Evolutionary conservation across 2,113 vertebrate genomes (phyloP).

Genomic region (Sapajus apella): DNA sequence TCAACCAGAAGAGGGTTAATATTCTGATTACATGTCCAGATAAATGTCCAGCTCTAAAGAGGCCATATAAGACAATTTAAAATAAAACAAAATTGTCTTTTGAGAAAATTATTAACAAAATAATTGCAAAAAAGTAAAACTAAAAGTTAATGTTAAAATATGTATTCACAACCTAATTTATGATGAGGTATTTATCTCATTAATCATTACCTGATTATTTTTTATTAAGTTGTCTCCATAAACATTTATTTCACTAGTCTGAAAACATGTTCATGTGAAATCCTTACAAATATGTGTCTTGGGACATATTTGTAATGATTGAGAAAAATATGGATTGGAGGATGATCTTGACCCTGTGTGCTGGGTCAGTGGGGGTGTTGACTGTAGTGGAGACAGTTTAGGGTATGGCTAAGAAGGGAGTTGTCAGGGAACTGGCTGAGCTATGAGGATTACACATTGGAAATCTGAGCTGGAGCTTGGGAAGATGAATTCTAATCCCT

Average conservation of each 20-base stretch:
- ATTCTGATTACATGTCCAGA: not conserved
- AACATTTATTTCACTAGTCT: not conserved
- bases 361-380: not conserved
- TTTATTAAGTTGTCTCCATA: not conserved
- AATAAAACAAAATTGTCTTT: not conserved
- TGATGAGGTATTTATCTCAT: not conserved
- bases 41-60: constrained; percentile 25
- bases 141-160: not conserved
- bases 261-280: not conserved
- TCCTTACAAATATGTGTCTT: not conserved
- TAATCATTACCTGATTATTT: not conserved
- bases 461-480: not conserved
- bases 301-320: no score
- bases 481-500: not conserved
- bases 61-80: not conserved
- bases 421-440: not conserved
- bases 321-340: not conserved
- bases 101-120: not conserved
- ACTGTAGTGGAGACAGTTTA: not conserved
- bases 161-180: not conserved
- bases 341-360: not conserved
- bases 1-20: not conserved
- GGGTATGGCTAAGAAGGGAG: not conserved
- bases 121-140: not conserved
- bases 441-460: no score